Evolutionary conservation across 1,140 invertebrate genomes (phyloP), one percentile per base, ranked within the genome.

Genomic region (Drosophila nannoptera): DNA sequence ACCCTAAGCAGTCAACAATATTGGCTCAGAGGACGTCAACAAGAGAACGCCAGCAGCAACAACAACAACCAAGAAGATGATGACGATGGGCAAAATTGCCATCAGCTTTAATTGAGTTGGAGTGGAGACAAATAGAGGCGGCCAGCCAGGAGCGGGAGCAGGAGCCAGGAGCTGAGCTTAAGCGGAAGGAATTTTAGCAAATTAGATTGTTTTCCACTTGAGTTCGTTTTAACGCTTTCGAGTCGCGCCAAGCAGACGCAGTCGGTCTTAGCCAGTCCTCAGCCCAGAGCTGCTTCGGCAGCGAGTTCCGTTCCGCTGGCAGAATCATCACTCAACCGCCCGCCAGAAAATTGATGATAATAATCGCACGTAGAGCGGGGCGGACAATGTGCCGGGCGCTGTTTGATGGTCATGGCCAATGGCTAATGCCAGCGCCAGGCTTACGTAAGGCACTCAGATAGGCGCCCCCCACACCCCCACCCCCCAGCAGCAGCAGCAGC

Each of bases 181-280:
- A 83, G 80, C 80, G 80, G 81, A 84, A 80, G 80, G 77, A 84
- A 84, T 84, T 86, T 84, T 86, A 88, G 87, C 77, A 88, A 88
- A 88, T 88, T 88, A 88, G 84, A 88, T 88, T 88, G 86, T 88
- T 88, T 88, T 88, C 86, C 86, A 88, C 86, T 88, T 88, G 86
- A 88, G 81, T 88, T 88, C 86, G 81, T 82, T 88, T 88, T 87
- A 87, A 78, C 77, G 86, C 77, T 84, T 74, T 65, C 69, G 69
- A 52, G 64, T 58, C 55, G 56, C 65, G 54, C 49, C 55, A 65
- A 66, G 48, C 40, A 73, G 45, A 48, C 59, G 31, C 29, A 62
- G 49, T 60, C 38, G 69, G 35, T 36, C 32, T 11, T 36, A 54
- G 32, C n/a, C 4, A 35, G 35, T 48, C n/a, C n/a, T 16, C n/a